Percentiles rank a stretch among this genome's conserved stretches.
These are phyloP conservation scores for Anticlea derivata DNA, from an alignment of 2,888 invertebrate species.

Conservation along the genomic window DNA sequence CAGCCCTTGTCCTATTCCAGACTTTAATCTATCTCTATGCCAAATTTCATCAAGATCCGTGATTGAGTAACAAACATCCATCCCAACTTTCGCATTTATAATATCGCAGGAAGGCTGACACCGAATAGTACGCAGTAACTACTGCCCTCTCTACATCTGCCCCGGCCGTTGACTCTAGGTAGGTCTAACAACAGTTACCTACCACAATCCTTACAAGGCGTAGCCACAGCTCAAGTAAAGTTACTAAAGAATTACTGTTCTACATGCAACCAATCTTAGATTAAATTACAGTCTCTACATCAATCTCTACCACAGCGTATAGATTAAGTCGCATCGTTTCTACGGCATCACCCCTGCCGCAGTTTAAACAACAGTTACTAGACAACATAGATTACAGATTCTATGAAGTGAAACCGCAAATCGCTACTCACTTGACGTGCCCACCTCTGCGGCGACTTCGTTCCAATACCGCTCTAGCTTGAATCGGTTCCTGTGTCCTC, in stretches of 20 bases:
- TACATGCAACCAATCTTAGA: too few relatives aligned
- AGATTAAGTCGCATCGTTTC: too few relatives aligned
- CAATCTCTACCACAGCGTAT: not conserved
- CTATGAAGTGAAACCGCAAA: constrained; percentile 31
- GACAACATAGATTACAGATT: constrained; percentile 13
- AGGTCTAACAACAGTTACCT: too few relatives aligned
- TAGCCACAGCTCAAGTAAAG: constrained; percentile 1
- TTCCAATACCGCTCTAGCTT: constrained; percentile 79
- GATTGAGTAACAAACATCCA: too few relatives aligned
- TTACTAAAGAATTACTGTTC: too few relatives aligned
- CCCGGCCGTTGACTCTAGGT: constrained; percentile 3
- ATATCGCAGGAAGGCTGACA: not conserved
- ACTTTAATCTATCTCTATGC: too few relatives aligned
- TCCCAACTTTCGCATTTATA: not conserved
- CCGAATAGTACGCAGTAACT: not conserved
- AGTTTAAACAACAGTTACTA: constrained; percentile 11
- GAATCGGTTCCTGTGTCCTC: constrained; percentile 75
- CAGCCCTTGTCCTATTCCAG: too few relatives aligned
- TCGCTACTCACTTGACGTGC: constrained; percentile 74
- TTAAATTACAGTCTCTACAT: not conserved
- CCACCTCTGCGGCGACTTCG: constrained; percentile 76
- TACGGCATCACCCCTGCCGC: not conserved
- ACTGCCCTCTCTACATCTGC: constrained; percentile 3
- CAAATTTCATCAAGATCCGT: too few relatives aligned
- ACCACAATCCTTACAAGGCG: not conserved